Conservation (phyloP, 2,797 vertebrate genomes). For the Lepilemur septentrionalis region DNA sequence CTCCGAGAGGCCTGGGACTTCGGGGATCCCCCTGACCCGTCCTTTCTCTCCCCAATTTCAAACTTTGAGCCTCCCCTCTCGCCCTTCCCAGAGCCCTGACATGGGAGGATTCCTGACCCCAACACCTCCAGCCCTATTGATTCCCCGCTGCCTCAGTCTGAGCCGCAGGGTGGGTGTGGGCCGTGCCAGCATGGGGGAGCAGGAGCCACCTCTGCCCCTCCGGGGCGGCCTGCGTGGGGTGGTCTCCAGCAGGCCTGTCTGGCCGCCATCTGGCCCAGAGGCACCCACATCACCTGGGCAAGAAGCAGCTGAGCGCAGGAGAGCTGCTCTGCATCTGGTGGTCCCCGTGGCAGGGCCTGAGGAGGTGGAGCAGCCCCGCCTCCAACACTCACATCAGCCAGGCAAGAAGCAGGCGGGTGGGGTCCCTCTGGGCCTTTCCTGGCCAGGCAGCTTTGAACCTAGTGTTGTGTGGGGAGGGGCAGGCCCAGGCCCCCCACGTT, state of each 20-base stretch:
- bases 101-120: slow-evolving; percentile 81
- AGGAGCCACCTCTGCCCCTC: neutral
- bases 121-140: slow-evolving; percentile 81
- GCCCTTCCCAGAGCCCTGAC: slow-evolving; percentile 74
- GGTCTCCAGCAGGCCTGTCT: slow-evolving; percentile 29
- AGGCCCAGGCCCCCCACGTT: too few species aligned
- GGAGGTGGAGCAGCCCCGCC: too few species aligned
- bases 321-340: neutral
- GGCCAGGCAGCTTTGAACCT: neutral
- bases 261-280: slow-evolving; percentile 40
- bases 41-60: slow-evolving; percentile 71
- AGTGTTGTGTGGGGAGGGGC: fast-evolving
- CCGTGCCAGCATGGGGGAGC: neutral
- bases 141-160: slow-evolving; percentile 78
- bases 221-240: neutral
- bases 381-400: fast-evolving
- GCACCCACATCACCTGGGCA: neutral
- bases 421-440: neutral
- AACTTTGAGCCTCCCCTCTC: slow-evolving; percentile 72
- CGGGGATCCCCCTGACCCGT: slow-evolving; percentile 84
- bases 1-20: slow-evolving; percentile 74
- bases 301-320: neutral
- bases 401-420: neutral
- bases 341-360: neutral
- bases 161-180: slow-evolving; percentile 49